phyloP scores from a whole-genome alignment of 2,797 vertebrate genomes.

The Sebastiscus albofasciatus region DNA sequence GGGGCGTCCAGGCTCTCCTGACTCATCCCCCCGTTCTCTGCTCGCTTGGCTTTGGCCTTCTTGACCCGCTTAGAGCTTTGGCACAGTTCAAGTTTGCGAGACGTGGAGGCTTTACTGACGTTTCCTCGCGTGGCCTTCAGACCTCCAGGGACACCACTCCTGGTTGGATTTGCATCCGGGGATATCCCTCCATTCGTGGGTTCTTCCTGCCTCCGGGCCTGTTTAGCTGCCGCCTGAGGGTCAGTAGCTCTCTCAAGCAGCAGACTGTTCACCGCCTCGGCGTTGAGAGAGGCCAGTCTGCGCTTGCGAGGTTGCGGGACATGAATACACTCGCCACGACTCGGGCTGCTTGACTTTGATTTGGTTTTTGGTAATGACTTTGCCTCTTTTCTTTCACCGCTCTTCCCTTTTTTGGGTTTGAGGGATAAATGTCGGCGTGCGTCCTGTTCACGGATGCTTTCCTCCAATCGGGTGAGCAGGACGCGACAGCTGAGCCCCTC shows the following conservation, averaged over 20 bases:
- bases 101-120: constrained; percentile 38
- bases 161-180: constrained; percentile 37
- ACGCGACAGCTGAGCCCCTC: constrained; percentile 92
- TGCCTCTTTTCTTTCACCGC: constrained; percentile 48
- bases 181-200: constrained; percentile 66
- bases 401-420: constrained; percentile 61
- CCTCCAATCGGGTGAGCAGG: constrained; percentile 90
- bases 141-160: constrained; percentile 48
- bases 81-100: constrained; percentile 62
- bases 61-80: constrained; percentile 74
- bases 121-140: constrained; percentile 44
- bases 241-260: constrained; percentile 89
- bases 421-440: constrained; percentile 14
- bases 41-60: constrained; percentile 70
- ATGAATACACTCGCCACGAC: constrained; percentile 9
- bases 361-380: constrained; percentile 67
- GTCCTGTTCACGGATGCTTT: constrained; percentile 52
- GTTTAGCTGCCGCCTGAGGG: constrained; percentile 71
- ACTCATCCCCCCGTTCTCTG: constrained; percentile 38
- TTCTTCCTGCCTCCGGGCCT: constrained; percentile 75
- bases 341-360: constrained; percentile 49
- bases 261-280: constrained; percentile 95
- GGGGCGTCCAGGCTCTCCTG: constrained; percentile 72
- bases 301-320: constrained; percentile 90
- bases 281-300: constrained; percentile 94